A percentile compares a stretch with the other conserved stretches of the same genome.
phyloP scores from a whole-genome alignment of 2,113 vertebrate genomes.

The Cacatua alba region DNA sequence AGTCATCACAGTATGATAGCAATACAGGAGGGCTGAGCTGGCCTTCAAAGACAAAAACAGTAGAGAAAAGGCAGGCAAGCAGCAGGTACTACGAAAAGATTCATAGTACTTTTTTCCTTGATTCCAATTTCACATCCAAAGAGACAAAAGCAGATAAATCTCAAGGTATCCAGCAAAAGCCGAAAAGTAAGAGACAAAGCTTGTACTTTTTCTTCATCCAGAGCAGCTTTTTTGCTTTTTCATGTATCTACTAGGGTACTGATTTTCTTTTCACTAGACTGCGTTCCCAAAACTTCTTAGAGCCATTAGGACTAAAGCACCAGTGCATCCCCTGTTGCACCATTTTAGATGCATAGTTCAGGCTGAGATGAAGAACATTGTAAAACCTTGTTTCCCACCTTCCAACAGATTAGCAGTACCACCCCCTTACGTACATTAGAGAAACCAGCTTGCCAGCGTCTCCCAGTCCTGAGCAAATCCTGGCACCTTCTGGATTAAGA shows the following conservation, averaged over 20 bases:
- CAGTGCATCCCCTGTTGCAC: neutral
- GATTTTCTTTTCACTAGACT: neutral
- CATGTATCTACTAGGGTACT: neutral
- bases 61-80: neutral
- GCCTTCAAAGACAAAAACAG: neutral
- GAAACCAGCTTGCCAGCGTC: neutral
- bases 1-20: neutral
- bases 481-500: neutral
- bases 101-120: neutral
- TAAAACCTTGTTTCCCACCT: neutral
- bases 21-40: neutral
- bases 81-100: neutral
- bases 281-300: neutral
- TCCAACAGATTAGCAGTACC: neutral
- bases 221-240: neutral
- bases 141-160: neutral
- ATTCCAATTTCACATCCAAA: neutral
- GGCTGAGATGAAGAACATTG: neutral
- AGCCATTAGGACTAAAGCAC: neutral
- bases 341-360: neutral
- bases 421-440: fast-evolving
- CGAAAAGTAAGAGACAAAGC: neutral
- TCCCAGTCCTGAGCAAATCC: neutral
- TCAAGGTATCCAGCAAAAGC: neutral
- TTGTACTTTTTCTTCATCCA: neutral